Conservation (phyloP, 2,113 vertebrate species). For the Mustelus asterias region DNA sequence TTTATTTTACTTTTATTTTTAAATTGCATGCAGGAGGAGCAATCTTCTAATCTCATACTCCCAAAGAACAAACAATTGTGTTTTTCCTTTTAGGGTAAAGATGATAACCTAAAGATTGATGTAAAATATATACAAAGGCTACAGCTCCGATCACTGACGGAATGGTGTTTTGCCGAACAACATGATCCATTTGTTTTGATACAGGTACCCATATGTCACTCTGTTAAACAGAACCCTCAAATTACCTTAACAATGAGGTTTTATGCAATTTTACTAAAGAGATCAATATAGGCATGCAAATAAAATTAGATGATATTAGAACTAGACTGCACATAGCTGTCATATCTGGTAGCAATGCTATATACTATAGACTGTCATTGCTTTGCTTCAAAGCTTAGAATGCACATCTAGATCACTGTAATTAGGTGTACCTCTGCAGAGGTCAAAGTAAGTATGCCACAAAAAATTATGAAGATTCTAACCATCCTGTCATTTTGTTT, state of each 20-base stretch:
- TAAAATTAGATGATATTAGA: not conserved
- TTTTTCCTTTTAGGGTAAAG: conserved; percentile 44
- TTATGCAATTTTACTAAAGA: not conserved
- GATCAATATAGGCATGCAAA: not conserved
- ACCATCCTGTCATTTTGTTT: not conserved
- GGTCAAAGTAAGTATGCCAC: not conserved
- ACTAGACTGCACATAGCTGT: not conserved
- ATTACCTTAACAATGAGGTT: not conserved
- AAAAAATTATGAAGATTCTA: not conserved
- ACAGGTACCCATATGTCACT: conserved; percentile 62
- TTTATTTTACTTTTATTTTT: not conserved
- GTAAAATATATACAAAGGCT: conserved; percentile 62
- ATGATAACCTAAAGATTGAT: conserved; percentile 40
- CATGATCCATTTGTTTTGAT: conserved; percentile 62
- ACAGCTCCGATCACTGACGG: conserved; percentile 62
- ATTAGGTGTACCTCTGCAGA: not conserved
- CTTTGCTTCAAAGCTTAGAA: not conserved
- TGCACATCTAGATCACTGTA: not conserved
- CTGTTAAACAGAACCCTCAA: not conserved
- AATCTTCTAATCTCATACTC: not conserved
- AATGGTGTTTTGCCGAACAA: conserved; percentile 75
- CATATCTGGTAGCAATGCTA: not conserved
- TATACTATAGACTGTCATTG: not conserved
- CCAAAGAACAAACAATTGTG: not conserved
- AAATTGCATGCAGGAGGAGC: not conserved